Conservation (phyloP, 2,888 invertebrate species). For the Dyspetes luteomarginatus region DNA sequence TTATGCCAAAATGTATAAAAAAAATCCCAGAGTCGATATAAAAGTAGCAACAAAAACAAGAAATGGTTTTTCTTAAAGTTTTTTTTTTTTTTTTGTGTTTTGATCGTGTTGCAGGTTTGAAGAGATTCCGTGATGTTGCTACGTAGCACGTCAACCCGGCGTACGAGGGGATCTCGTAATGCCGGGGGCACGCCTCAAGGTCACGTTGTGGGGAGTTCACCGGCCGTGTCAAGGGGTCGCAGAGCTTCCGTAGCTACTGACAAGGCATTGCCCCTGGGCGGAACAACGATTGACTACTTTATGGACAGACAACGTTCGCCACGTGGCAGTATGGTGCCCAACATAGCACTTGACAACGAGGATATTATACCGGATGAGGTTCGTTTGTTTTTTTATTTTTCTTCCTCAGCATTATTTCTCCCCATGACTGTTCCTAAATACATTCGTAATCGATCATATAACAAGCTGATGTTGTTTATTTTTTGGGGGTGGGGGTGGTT, state of each 20-base stretch:
- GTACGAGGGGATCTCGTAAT: constrained; percentile 88
- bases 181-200: constrained; percentile 87
- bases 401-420: not conserved
- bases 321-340: constrained; percentile 87
- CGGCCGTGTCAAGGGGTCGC: constrained; percentile 74
- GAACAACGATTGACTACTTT: constrained; percentile 80
- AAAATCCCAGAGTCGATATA: too few species aligned
- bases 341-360: constrained; percentile 84
- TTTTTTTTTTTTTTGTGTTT: too few species aligned
- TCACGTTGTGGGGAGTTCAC: constrained; percentile 80
- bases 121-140: constrained; percentile 85
- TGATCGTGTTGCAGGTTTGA: constrained; percentile 66
- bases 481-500: not conserved
- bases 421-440: not conserved
- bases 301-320: constrained; percentile 85
- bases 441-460: too few species aligned
- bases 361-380: constrained; percentile 78
- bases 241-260: constrained; percentile 81
- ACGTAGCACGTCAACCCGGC: constrained; percentile 88
- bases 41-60: not conserved
- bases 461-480: not conserved
- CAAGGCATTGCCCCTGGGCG: constrained; percentile 80
- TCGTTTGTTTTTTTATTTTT: constrained; percentile 28
- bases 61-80: not conserved
- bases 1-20: too few species aligned